Evolutionary conservation across 2,888 invertebrate species (phyloP), one percentile per base, ranked within the genome.

Genomic region (Plagiodera versicolora): DNA sequence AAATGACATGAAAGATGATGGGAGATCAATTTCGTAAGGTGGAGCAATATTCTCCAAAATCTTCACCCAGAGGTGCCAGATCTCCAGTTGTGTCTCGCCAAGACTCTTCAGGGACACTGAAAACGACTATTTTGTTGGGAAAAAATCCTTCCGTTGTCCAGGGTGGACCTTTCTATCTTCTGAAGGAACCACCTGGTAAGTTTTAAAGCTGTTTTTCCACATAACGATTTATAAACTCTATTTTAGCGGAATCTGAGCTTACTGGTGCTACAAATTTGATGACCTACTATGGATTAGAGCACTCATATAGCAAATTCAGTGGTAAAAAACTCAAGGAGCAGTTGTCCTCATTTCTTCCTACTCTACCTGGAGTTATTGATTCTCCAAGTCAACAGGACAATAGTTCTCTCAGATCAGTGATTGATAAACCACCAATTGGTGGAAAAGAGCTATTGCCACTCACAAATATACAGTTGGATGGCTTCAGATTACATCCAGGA

Each of bases 251-350:
- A 84, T 92, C 92, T 79, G 95, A 95, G 81, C 82, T 95, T 72
- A 98, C 97, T 65, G 98, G 98, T 67, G 95, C 96, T 74, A 95
- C 92, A 71, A 98, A 98, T 85, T 89, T 98, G 81, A 96, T 98
- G 94, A 91, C 92, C 76, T 91, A 94, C 84, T 93, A 98, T 88
- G 94, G 94, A 70, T 85, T 98, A 67, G 97, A 98, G 82, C 96
- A 98, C 82, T 95, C 97, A 17, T 95, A 97, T 81, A 96, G 93
- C 82, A 98, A 96, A 85, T 97, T 97, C 82, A 96, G 94, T 83
- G 96, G 95, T 55, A 95, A 96, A 77, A 96, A 96, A 82, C 86
- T 95, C 14, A 94, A 96, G 79, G 97, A 98, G 80, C 95, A 95
- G 59, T 82, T 98, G 61, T 95, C 96, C 44, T 95, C 97, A 11